Conservation (phyloP, 2,113 vertebrate species). For the Centropristis striata region DNA sequence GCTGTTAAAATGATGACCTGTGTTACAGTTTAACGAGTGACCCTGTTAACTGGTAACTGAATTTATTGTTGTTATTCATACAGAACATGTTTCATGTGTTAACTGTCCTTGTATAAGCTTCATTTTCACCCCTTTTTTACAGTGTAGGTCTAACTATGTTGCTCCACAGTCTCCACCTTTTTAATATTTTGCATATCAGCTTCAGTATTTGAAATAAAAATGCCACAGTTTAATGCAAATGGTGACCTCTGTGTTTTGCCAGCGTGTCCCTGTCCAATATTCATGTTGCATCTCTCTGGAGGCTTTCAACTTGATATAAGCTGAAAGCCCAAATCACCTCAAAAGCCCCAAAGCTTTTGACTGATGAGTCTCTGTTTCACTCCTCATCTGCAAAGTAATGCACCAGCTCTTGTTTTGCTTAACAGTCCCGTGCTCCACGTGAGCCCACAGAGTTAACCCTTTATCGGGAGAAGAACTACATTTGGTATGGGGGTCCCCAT, state of each 20-base stretch:
- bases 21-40: too few species aligned
- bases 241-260: neutral
- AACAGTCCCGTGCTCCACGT: slow-evolving; percentile 26
- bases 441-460: slow-evolving; percentile 44
- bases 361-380: slow-evolving; percentile 62
- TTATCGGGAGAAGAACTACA: too few species aligned
- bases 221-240: neutral
- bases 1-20: too few species aligned
- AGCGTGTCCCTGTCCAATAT: slow-evolving; percentile 32
- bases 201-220: slow-evolving; percentile 7
- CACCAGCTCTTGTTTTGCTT: slow-evolving; percentile 38
- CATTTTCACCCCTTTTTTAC: too few species aligned
- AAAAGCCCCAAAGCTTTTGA: slow-evolving; percentile 56
- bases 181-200: neutral
- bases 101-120: too few species aligned
- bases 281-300: slow-evolving; percentile 17
- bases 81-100: too few species aligned
- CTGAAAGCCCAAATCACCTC: slow-evolving; percentile 56
- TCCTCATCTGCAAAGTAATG: slow-evolving; percentile 60
- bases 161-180: neutral
- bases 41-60: too few species aligned
- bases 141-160: neutral
- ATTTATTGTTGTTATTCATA: too few species aligned
- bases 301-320: slow-evolving; percentile 53
- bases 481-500: too few species aligned